phyloP scores from a whole-genome alignment of 2,113 vertebrate species.

The Elachura formosa region DNA sequence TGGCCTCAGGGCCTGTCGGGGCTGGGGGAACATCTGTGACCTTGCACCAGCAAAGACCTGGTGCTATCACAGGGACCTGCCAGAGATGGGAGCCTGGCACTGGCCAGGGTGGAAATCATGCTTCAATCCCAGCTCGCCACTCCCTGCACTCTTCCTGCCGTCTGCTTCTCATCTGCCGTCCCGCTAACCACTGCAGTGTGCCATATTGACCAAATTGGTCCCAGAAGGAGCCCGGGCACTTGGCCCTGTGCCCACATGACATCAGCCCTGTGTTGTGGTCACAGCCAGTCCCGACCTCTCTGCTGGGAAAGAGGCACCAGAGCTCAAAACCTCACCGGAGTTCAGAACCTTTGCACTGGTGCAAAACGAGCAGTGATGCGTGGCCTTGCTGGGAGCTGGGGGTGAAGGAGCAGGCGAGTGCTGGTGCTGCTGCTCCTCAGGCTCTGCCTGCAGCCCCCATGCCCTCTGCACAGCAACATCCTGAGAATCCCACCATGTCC shows the following conservation, averaged over 20 bases:
- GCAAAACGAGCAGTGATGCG: background rate
- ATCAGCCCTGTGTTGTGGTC: fast-evolving
- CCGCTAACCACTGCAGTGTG: background rate
- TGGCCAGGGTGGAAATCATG: background rate
- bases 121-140: background rate
- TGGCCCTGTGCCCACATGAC: background rate
- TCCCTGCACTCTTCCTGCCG: background rate
- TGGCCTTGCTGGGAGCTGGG: fast-evolving
- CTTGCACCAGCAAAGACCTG: background rate
- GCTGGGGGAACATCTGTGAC: fast-evolving
- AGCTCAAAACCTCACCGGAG: background rate
- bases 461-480: background rate
- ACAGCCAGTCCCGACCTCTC: fast-evolving
- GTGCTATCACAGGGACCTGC: fast-evolving
- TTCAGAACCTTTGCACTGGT: no score
- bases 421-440: background rate
- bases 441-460: background rate
- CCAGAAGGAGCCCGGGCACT: background rate
- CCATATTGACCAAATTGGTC: background rate
- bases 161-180: background rate
- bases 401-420: background rate
- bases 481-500: background rate
- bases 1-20: background rate
- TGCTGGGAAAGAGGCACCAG: background rate
- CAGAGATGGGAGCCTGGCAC: background rate